These are phyloP conservation scores for Drosophila meridionalis DNA, from an alignment of 2,888 invertebrate genomes.

Conservation along the genomic window DNA sequence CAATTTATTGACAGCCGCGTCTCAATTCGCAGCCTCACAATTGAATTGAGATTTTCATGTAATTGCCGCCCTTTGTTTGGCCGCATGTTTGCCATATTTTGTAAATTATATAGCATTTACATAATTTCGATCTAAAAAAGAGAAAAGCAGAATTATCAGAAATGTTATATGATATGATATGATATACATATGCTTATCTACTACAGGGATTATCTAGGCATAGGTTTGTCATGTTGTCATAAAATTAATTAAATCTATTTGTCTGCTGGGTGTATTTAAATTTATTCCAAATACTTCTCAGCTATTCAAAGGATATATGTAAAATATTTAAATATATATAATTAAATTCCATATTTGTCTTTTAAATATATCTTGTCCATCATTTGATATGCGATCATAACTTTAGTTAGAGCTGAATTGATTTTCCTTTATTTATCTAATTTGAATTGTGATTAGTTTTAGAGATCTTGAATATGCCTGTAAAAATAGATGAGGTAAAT, in stretches of 20 bases:
- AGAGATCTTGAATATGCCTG: no score
- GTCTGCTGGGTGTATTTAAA: neutral
- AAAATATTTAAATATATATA: neutral
- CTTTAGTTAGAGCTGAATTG: no score
- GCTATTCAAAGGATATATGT: neutral
- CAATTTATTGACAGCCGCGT: constrained; percentile 54
- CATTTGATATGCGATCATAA: no score
- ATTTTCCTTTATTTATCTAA: no score
- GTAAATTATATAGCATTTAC: constrained; percentile 63
- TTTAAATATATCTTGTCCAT: neutral
- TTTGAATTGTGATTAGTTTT: no score
- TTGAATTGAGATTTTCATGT: constrained; percentile 62
- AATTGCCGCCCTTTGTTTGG: constrained; percentile 73
- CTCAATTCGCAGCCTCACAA: constrained; percentile 36
- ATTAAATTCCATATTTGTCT: neutral
- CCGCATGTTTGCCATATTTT: constrained; percentile 73
- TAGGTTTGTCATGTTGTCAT: constrained; percentile 6
- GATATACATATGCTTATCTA: constrained; percentile 5
- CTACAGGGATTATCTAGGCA: constrained; percentile 4
- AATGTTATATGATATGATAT: constrained; percentile 21
- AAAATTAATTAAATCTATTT: constrained; percentile 12
- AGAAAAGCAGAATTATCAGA: neutral
- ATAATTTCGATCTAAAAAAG: constrained; percentile 25
- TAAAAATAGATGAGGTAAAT: no score
- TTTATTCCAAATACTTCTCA: neutral